A percentile compares a stretch with the other conserved stretches of the same genome.
These are phyloP conservation scores for Brachionus sp. DNA, from an alignment of 1,140 invertebrate species.

Conservation along the genomic window DNA sequence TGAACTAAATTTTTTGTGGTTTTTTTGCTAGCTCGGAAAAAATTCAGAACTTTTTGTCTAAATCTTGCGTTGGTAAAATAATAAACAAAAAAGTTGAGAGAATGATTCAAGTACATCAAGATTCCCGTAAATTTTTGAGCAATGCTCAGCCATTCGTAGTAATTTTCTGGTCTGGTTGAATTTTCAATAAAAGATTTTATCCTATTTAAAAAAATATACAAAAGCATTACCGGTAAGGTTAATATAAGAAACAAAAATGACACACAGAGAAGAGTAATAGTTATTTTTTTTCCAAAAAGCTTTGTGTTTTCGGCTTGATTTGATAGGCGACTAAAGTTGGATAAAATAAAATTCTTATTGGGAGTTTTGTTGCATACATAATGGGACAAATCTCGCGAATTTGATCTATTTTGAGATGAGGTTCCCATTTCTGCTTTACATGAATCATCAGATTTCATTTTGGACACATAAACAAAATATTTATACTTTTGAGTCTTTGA, in stretches of 20 bases:
- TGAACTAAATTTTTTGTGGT: background rate
- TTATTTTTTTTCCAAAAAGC: conserved; percentile 18
- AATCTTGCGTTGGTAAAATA: background rate
- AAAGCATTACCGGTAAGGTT: background rate
- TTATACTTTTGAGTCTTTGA: conserved; percentile 22
- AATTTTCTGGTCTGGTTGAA: background rate
- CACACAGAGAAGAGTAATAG: background rate
- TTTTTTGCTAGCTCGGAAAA: background rate
- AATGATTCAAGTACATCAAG: conserved; percentile 44
- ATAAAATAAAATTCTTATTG: background rate
- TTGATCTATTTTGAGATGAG: background rate
- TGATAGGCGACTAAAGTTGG: background rate
- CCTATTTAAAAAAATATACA: conserved; percentile 13
- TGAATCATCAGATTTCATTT: conserved; percentile 2
- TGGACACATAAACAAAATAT: background rate
- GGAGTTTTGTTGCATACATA: background rate
- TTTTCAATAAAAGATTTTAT: conserved; percentile 24
- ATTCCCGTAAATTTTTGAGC: background rate
- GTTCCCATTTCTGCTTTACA: background rate
- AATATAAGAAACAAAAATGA: conserved; percentile 32
- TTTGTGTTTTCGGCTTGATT: background rate
- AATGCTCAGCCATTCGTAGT: background rate
- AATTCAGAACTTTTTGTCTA: background rate
- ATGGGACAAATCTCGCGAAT: background rate
- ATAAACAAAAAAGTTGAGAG: conserved; percentile 37